Base-by-base conservation (phyloP, 2,797 vertebrate species). In the Ibycter americanus region DNA sequence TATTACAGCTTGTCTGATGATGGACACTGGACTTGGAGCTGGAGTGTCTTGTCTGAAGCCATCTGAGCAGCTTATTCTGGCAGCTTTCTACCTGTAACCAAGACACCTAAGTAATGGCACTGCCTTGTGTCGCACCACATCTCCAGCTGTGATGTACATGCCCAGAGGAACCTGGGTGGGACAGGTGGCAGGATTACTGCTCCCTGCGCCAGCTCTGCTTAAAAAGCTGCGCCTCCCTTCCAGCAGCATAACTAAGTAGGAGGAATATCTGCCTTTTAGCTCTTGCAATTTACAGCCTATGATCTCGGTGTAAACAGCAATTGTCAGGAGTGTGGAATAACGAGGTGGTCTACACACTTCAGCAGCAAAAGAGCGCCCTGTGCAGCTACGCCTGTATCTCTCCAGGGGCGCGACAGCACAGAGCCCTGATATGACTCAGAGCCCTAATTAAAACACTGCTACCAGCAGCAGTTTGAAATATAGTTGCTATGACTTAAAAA, bases 381-480 rank as follows among this genome's bases (percentile, higher is more conserved):
- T 17, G 36, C 54, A 76, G 54, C 58, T 29, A 6, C 13, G n/a
- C 36, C 46, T 27, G 23, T 4, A 10, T 87, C 67, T 42, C 78
- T 56, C 36, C 46, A n/a, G 38, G 15, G 81, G 16, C 2, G 5
- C 16, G 46, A 46, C 40, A 2, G 2, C 49, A 17, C 36, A 36
- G n/a, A 67, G 36, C 52, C 47, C 54, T 59, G 8, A 12, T 71
- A 44, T 63, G 72, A 83, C 83, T 83, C 95, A 76, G 44, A 90
- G 17, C 6, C 31, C 40, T 82, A 83, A 84, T 94, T 89, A 88
- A 94, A 93, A 70, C 67, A 49, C 23, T 58, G n/a, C 78, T 86
- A 73, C 47, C 29, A 78, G 67, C 11, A 89, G 44, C 63, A 90
- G 21, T 38, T 78, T 61, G n/a, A 92, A 67, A 73, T 59, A 55